Conservation (phyloP, 2,113 vertebrate species). For the Condylura cristata region DNA sequence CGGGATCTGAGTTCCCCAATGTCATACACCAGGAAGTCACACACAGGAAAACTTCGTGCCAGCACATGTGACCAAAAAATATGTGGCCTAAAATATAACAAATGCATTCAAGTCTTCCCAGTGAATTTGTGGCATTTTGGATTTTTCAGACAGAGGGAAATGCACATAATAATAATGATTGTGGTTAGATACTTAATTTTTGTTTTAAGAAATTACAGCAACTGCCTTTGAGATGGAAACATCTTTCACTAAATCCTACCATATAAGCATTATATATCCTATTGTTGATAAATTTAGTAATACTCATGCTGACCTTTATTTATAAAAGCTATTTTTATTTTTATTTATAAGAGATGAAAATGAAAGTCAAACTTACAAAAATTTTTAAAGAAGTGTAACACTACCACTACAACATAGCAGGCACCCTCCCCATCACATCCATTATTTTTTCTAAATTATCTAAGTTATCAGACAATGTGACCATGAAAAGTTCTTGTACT, state of each 20-base stretch:
- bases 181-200: background rate
- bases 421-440: background rate
- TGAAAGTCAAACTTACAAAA: background rate
- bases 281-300: background rate
- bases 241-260: background rate
- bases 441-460: background rate
- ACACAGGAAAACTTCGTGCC: background rate
- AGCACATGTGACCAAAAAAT: conserved; percentile 44
- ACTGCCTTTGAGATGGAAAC: background rate
- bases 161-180: background rate
- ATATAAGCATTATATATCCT: background rate
- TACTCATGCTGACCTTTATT: background rate
- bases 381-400: background rate
- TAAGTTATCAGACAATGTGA: background rate
- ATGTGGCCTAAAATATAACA: conserved; percentile 24
- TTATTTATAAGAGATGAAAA: background rate
- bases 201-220: background rate
- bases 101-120: background rate
- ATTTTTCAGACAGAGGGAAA: background rate
- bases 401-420: background rate
- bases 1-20: background rate
- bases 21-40: background rate
- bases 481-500: background rate
- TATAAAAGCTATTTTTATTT: background rate
- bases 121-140: background rate